Conservation (phyloP, 2,797 vertebrate genomes). For the Balearica regulorum region DNA sequence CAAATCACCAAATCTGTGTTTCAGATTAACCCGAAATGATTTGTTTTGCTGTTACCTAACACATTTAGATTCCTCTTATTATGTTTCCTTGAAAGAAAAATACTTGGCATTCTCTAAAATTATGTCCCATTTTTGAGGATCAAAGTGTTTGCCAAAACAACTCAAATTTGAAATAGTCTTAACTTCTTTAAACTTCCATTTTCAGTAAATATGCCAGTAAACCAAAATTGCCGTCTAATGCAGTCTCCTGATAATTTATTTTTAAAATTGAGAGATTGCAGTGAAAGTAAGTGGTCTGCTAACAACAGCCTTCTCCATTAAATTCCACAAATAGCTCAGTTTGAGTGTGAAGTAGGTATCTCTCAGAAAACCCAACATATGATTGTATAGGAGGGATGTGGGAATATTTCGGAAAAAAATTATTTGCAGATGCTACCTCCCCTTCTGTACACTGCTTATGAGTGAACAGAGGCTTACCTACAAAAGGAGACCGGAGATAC, state of each 20-base stretch:
- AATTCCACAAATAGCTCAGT: neutral
- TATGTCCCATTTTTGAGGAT: neutral
- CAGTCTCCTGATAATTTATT: neutral
- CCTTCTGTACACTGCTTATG: neutral
- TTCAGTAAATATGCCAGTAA: neutral
- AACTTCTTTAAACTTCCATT: neutral
- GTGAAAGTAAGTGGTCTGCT: neutral
- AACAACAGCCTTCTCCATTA: neutral
- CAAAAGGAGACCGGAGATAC: neutral
- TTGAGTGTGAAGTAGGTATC: neutral
- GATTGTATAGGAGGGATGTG: neutral
- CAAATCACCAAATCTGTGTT: neutral
- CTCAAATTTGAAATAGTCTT: neutral
- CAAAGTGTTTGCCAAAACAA: neutral
- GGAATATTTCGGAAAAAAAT: neutral
- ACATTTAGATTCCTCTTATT: neutral
- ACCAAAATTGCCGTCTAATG: neutral
- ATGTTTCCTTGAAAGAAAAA: neutral
- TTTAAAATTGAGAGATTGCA: too few species aligned
- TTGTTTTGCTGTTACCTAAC: neutral
- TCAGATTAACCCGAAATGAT: neutral
- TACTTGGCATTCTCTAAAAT: neutral
- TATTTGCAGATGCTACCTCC: neutral
- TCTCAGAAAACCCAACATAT: neutral
- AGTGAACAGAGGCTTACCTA: neutral